These are phyloP conservation scores for Lycaena phlaeas DNA, from an alignment of 2,888 invertebrate genomes.

Conservation along the genomic window DNA sequence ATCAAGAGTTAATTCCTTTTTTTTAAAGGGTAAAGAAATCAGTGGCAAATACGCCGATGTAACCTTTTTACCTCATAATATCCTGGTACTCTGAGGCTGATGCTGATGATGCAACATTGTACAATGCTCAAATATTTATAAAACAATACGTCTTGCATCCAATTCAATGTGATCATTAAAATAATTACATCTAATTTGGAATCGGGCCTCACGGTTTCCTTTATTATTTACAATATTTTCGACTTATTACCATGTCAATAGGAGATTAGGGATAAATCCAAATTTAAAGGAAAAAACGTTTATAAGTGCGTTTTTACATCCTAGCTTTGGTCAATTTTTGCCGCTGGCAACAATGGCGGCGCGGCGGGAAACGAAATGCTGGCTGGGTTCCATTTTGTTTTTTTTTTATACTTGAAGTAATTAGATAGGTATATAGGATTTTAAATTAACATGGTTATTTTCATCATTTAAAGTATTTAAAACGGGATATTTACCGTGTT, in stretches of 20 bases:
- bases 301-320: conserved; percentile 50
- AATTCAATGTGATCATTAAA: conserved; percentile 1
- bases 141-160: not conserved
- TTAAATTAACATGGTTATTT: too few relatives aligned
- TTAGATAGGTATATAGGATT: too few relatives aligned
- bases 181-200: conserved; percentile 11
- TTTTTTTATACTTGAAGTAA: not conserved
- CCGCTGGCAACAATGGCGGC: conserved; percentile 54
- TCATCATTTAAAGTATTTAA: too few relatives aligned
- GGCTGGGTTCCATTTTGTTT: not conserved
- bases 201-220: conserved; percentile 33
- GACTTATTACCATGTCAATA: conserved; percentile 71
- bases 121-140: not conserved
- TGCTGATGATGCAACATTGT: too few relatives aligned
- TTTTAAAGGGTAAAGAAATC: too few relatives aligned
- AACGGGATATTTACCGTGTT: too few relatives aligned
- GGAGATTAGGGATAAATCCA: conserved; percentile 70
- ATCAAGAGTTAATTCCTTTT: too few relatives aligned
- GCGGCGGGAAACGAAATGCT: conserved; percentile 12
- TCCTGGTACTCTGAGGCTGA: too few relatives aligned
- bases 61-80: too few relatives aligned
- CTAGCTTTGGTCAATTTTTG: conserved; percentile 47
- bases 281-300: conserved; percentile 46
- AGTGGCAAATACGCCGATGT: too few relatives aligned
- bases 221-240: conserved; percentile 53